Conservation (phyloP, 53 echinoderm and acorn worm species). For the Hippasteria phrygiana region DNA sequence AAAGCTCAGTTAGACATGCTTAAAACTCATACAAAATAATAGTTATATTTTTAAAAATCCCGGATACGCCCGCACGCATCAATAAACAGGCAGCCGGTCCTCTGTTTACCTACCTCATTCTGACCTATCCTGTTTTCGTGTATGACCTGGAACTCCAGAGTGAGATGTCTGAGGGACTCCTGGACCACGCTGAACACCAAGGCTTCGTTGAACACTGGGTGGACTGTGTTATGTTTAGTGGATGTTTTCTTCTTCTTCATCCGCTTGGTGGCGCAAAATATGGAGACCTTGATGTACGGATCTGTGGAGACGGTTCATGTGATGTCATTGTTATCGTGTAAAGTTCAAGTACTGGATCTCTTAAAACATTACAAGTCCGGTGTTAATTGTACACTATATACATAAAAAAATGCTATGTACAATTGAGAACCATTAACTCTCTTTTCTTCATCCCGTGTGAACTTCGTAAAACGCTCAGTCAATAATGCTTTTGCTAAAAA, state of each 20-base stretch:
- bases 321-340: background rate
- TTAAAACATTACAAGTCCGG: no score
- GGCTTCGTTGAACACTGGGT: constrained; percentile 98
- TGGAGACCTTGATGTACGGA: constrained; percentile 96
- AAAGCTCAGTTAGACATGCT: no score
- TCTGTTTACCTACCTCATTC: constrained; percentile 77
- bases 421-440: no score
- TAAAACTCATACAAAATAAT: no score
- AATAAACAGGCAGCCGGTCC: no score
- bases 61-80: background rate
- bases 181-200: constrained; percentile 87
- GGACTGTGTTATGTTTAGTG: constrained; percentile 85
- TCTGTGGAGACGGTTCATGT: constrained; percentile 62
- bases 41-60: background rate
- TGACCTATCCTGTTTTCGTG: constrained; percentile 96
- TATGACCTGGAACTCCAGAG: constrained; percentile 90
- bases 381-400: no score
- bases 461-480: no score
- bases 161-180: constrained; percentile 88
- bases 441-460: no score
- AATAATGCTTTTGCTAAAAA: no score
- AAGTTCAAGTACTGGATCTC: background rate
- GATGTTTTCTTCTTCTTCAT: constrained; percentile 99
- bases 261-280: constrained; percentile 88
- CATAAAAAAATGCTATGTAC: no score